These are phyloP conservation scores for Metallyticus violacea DNA, from an alignment of 2,888 invertebrate species.

Conservation along the genomic window DNA sequence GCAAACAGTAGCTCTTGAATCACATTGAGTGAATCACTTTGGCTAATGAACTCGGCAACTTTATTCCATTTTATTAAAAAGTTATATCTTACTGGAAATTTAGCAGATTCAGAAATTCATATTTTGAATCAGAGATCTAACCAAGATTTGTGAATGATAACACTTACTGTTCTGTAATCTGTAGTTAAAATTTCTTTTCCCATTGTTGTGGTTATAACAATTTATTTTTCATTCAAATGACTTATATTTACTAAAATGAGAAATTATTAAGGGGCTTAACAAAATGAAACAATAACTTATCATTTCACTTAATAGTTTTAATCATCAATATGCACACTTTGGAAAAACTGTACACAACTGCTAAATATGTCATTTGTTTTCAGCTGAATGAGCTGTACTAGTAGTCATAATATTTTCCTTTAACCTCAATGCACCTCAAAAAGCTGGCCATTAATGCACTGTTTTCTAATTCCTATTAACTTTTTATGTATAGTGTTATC, in stretches of 20 bases:
- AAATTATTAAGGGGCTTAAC: background rate
- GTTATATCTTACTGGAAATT: too few species aligned
- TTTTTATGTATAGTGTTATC: background rate
- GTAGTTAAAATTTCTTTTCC: too few species aligned
- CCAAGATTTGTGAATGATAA: too few species aligned
- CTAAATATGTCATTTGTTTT: background rate
- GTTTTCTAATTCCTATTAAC: background rate
- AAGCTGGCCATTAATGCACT: background rate
- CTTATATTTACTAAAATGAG: background rate
- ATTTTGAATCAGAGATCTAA: too few species aligned
- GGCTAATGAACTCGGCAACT: too few species aligned
- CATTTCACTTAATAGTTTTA: background rate
- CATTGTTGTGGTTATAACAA: too few species aligned
- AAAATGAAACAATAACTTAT: background rate
- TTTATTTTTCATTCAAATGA: too few species aligned
- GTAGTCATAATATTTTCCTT: background rate
- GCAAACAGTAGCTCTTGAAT: too few species aligned
- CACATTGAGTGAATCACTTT: too few species aligned
- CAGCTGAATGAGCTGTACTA: background rate
- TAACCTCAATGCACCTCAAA: background rate
- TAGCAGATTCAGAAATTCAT: too few species aligned
- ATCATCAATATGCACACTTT: background rate
- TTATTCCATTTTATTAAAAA: too few species aligned
- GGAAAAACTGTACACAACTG: background rate
- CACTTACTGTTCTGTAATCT: too few species aligned